Percentiles rank a stretch among this genome's conserved stretches.
Evolutionary conservation across 2,113 vertebrate genomes (phyloP).

Genomic region (Semicossyphus pulcher): DNA sequence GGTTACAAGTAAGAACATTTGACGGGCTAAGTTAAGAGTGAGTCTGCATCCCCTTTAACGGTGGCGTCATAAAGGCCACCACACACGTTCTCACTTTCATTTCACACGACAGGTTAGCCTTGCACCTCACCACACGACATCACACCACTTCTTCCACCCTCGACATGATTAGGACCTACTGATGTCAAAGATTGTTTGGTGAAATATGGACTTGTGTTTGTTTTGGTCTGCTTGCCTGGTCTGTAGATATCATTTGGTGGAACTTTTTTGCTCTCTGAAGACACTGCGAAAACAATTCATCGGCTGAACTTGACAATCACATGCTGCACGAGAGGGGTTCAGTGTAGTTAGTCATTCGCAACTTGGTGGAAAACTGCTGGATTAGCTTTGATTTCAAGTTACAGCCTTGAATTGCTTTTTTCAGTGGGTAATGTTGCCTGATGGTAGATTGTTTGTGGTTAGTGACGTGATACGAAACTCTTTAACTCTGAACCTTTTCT

Average conservation of each 20-base stretch:
- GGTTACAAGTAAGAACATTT: constrained; percentile 12
- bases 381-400: constrained; percentile 60
- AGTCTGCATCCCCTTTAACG: not conserved
- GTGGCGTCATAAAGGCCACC: not conserved
- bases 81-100: constrained; percentile 34
- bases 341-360: not conserved
- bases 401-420: constrained; percentile 61
- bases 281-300: constrained; percentile 67
- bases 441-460: constrained; percentile 56
- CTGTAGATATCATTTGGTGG: constrained; percentile 63
- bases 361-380: constrained; percentile 2
- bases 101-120: constrained; percentile 19
- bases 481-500: constrained; percentile 20
- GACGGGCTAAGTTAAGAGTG: not conserved
- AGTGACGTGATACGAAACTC: constrained; percentile 55
- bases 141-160: constrained; percentile 18
- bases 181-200: not conserved
- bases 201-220: constrained; percentile 46
- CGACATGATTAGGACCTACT: not conserved
- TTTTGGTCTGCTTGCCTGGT: constrained; percentile 74
- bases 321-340: not conserved
- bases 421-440: constrained; percentile 68
- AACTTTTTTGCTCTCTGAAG: constrained; percentile 39
- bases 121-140: constrained; percentile 37
- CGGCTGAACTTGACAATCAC: constrained; percentile 56